Conservation (phyloP, 2,888 invertebrate species). For the Clanis bilineata region DNA sequence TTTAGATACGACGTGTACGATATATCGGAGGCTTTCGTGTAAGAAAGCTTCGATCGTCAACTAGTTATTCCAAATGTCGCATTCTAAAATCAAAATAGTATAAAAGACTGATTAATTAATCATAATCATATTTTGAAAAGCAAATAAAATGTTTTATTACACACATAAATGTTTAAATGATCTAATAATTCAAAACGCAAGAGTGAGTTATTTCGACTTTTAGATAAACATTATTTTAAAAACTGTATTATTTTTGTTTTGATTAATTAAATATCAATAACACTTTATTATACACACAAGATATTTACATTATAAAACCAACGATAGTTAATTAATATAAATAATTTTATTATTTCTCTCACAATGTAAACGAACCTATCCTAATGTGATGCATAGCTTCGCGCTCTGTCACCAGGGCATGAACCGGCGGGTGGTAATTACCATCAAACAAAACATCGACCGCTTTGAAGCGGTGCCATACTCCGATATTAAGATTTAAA, state of each 20-base stretch:
- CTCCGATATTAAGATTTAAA: background rate
- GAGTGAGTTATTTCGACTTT: too few relatives aligned
- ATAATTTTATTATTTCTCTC: background rate
- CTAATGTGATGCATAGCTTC: slow-evolving; percentile 33
- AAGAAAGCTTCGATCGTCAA: background rate
- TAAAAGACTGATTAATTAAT: too few relatives aligned
- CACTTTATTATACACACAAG: too few relatives aligned
- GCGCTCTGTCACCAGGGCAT: slow-evolving; percentile 44
- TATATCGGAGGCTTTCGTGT: background rate
- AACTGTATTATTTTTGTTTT: too few relatives aligned
- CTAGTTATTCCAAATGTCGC: too few relatives aligned
- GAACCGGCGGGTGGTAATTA: slow-evolving; percentile 45
- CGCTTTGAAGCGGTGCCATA: slow-evolving; percentile 40
- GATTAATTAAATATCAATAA: too few relatives aligned
- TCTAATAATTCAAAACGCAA: too few relatives aligned
- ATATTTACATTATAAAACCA: background rate
- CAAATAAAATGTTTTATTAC: too few relatives aligned
- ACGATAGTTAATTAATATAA: background rate
- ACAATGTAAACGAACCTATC: background rate
- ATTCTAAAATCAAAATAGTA: too few relatives aligned
- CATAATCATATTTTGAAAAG: too few relatives aligned
- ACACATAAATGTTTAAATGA: too few relatives aligned
- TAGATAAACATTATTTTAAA: too few relatives aligned
- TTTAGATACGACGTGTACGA: slow-evolving; percentile 10
- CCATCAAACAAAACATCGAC: slow-evolving; percentile 31